Base-by-base conservation (phyloP, 2,888 invertebrate species). In the Napeogenes sylphis region DNA sequence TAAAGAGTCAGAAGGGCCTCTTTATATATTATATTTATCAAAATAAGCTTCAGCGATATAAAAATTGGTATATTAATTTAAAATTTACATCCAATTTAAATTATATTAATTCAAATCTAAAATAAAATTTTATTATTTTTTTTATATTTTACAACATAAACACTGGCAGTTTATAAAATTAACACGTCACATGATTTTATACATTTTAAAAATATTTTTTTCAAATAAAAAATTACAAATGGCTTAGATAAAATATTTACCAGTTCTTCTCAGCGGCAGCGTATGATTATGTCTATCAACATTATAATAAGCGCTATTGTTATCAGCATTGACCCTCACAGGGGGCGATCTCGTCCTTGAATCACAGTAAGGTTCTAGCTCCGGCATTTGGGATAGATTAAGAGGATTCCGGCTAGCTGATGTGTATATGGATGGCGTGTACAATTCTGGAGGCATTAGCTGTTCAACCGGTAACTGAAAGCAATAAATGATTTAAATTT, bases 391-490 rank as follows among this genome's bases (percentile, higher is more conserved):
- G 4, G 83, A 74, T 56, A 88, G 73, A 63, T 83, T 83, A 6
- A 85, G 71, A 0, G 87, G 88, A 68, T 86, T 85, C 64, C 87
- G 77, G 55, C 71, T 79, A 0, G 83, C 83, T 69, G 84, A 82
- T 67, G 83, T 84, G 80, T 87, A 87, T 45, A 89, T 74, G 2
- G 84, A 71, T 4, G 87, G 82, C 0, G 84, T 84, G 72, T 87
- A 87, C 4, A 88, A 65, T 65, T 90, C 86, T 8, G 88, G 87
- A 0, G 90, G 87, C 78, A 89, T 78, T n/a, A 90, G 74, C 55
- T 90, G 89, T 70, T 90, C 89, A 13, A 87, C 82, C 70, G 88
- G 90, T 2, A 90, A 68, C 90, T 89, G 71, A 4, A 74, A 76
- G 42, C 32, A 54, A 46, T 75, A 33, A 35, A 45, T 38, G 21